Percentiles rank a stretch among this genome's conserved stretches.
phyloP scores from a whole-genome alignment of 92 coral and sea anemone genomes.

The Palythoa heliodiscus region DNA sequence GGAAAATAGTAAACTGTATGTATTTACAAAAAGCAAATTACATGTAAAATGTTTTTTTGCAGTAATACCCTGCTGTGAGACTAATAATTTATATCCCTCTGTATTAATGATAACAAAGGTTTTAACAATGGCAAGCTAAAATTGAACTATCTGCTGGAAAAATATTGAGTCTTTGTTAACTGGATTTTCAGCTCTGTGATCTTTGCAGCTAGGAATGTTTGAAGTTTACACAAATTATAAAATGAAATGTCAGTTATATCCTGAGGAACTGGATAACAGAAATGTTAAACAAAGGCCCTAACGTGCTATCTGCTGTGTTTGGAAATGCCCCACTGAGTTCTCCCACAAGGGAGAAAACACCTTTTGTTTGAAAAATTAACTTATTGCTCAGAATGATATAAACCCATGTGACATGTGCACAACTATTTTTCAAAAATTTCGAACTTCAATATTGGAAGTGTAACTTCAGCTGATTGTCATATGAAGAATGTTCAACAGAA shows the following conservation, averaged over 20 bases:
- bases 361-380: not conserved
- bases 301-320: not conserved
- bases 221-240: not conserved
- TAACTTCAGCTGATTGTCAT: not conserved
- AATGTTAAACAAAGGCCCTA: constrained; percentile 6
- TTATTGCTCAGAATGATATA: not conserved
- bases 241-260: not conserved
- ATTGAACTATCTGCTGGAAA: not conserved
- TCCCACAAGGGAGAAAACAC: not conserved
- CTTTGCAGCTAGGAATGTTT: not conserved
- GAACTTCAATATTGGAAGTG: not conserved
- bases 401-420: not conserved
- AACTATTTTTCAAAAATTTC: not conserved
- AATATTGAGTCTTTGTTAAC: not conserved
- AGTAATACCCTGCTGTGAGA: constrained; percentile 33
- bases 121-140: constrained; percentile 6
- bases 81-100: not conserved
- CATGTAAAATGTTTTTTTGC: not conserved
- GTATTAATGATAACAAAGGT: not conserved
- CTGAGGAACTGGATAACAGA: constrained; percentile 6
- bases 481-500: constrained; percentile 3
- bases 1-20: not conserved
- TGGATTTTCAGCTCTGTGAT: not conserved
- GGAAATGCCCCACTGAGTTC: not conserved
- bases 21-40: not conserved